Evolutionary conservation across 2,888 invertebrate species (phyloP).

Genomic region (Dendrolimus pini): DNA sequence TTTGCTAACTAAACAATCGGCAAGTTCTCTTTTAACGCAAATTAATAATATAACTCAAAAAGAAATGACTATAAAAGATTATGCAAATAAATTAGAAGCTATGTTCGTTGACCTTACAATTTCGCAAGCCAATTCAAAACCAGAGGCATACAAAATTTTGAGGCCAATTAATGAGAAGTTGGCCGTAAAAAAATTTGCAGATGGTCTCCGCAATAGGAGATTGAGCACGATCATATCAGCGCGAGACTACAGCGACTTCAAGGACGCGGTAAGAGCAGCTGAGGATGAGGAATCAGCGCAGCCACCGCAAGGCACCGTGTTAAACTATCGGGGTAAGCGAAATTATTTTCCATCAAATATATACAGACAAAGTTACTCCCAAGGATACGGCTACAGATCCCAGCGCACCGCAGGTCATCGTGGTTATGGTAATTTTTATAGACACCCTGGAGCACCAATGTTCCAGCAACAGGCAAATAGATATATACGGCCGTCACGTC

Average conservation of each 20-base stretch:
- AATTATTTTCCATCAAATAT: no score
- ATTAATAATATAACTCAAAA: constrained; percentile 1
- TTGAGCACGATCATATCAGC: constrained; percentile 12
- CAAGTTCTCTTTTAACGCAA: not conserved
- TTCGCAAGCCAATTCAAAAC: constrained; percentile 13
- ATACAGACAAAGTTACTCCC: no score
- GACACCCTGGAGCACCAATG: no score
- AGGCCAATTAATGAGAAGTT: constrained; percentile 14
- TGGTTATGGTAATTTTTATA: no score
- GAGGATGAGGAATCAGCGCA: not conserved
- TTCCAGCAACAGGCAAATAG: no score
- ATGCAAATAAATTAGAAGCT: constrained; percentile 2
- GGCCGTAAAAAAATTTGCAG: constrained; percentile 14
- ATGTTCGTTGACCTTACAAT: constrained; percentile 17
- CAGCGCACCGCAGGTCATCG: no score
- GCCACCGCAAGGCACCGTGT: no score
- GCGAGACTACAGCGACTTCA: constrained; percentile 1
- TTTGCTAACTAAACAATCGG: constrained; percentile 3
- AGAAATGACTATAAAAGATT: not conserved
- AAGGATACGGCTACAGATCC: no score
- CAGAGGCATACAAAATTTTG: constrained; percentile 8
- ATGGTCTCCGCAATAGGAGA: constrained; percentile 12
- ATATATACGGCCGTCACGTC: no score
- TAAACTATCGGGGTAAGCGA: no score
- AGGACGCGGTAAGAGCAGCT: constrained; percentile 5